These are phyloP conservation scores for Drosophila chauvacae DNA, from an alignment of 1,140 invertebrate species.

Conservation along the genomic window DNA sequence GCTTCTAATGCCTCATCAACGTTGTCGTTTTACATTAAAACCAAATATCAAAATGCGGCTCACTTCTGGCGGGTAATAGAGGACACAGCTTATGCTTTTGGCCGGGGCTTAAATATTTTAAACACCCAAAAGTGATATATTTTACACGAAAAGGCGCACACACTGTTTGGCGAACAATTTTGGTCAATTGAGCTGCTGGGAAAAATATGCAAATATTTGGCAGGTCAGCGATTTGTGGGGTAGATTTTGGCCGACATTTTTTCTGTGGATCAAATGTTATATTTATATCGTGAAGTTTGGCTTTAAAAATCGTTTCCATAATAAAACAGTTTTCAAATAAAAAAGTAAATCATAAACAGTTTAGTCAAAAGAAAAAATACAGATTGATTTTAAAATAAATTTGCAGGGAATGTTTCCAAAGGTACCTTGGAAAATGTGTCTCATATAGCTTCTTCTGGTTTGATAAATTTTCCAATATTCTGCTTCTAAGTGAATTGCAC, in stretches of 20 bases:
- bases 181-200: slow-evolving; percentile 39
- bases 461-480: neutral
- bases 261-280: slow-evolving; percentile 2
- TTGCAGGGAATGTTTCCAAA: too few species aligned
- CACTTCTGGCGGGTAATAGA: slow-evolving; percentile 1
- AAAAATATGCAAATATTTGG: slow-evolving; percentile 57
- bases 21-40: slow-evolving; percentile 28
- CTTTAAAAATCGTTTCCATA: neutral
- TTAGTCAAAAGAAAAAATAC: too few species aligned
- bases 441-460: neutral
- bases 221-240: neutral
- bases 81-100: slow-evolving; percentile 33
- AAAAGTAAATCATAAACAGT: too few species aligned
- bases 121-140: slow-evolving; percentile 26
- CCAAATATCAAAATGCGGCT: slow-evolving; percentile 54
- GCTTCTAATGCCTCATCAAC: slow-evolving; percentile 62
- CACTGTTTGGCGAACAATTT: slow-evolving; percentile 23
- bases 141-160: slow-evolving; percentile 12
- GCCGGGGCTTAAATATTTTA: slow-evolving; percentile 54
- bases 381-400: too few species aligned
- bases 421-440: too few species aligned
- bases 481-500: neutral
- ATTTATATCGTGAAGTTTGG: neutral
- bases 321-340: neutral
- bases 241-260: slow-evolving; percentile 30